Conservation (phyloP, 2,113 vertebrate genomes). For the Madoqua kirkii region DNA sequence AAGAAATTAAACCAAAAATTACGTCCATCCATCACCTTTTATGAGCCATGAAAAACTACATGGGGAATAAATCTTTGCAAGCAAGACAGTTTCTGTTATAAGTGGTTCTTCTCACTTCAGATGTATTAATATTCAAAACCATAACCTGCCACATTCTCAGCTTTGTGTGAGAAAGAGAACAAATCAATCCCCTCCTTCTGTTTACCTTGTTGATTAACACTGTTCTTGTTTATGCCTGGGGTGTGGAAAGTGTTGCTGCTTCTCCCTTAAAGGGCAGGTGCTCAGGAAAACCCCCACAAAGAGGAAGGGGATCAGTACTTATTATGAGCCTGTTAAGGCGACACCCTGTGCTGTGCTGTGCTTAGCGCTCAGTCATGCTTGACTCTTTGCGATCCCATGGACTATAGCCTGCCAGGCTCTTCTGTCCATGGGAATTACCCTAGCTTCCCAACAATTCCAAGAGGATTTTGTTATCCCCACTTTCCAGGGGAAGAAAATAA, state of each 20-base stretch:
- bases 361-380: background rate
- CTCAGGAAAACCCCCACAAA: background rate
- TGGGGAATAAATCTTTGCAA: slow-evolving; percentile 79
- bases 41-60: slow-evolving; percentile 84
- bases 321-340: background rate
- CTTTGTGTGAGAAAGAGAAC: slow-evolving; percentile 57
- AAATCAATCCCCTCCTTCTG: slow-evolving; percentile 67
- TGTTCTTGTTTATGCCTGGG: slow-evolving; percentile 1
- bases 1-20: slow-evolving; percentile 88
- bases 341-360: background rate
- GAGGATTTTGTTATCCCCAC: background rate
- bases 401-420: background rate
- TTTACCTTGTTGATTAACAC: slow-evolving; percentile 70
- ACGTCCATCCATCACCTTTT: slow-evolving; percentile 85
- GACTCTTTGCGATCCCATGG: background rate
- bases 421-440: background rate
- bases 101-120: slow-evolving; percentile 68
- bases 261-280: slow-evolving; percentile 18
- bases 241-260: background rate
- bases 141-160: slow-evolving; percentile 63
- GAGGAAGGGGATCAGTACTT: background rate
- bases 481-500: background rate
- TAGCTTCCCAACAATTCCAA: background rate
- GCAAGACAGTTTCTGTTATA: slow-evolving; percentile 69
- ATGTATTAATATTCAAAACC: slow-evolving; percentile 73